Evolutionary conservation across 1,140 invertebrate species (phyloP).

Genomic region (Arctopsyche grandis): DNA sequence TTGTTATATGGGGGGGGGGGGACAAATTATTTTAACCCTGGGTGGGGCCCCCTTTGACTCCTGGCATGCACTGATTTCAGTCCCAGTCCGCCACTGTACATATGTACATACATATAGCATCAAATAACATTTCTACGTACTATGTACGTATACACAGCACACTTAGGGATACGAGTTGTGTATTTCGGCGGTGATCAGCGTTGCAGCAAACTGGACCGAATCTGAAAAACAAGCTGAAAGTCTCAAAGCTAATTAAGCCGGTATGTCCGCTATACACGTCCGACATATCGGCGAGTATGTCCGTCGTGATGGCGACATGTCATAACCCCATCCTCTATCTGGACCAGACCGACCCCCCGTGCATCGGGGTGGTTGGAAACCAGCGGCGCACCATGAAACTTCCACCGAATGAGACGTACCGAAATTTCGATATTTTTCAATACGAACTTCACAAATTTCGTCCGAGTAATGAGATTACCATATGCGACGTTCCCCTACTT

Average conservation of each 20-base stretch:
- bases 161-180: background rate
- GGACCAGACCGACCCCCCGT: background rate
- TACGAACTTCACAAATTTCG: too few relatives aligned
- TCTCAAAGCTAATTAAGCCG: slow-evolving; percentile 23
- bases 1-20: too few relatives aligned
- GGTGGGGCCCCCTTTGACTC: too few relatives aligned
- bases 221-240: slow-evolving; percentile 16
- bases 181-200: background rate
- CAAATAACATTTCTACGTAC: background rate
- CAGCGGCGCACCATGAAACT: too few relatives aligned
- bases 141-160: background rate
- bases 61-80: too few relatives aligned
- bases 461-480: slow-evolving; percentile 7
- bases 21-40: too few relatives aligned
- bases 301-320: slow-evolving; percentile 1
- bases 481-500: background rate
- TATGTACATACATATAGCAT: background rate
- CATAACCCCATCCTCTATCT: background rate
- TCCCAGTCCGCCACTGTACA: too few relatives aligned
- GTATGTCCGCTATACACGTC: background rate
- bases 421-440: too few relatives aligned
- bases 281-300: slow-evolving; percentile 9
- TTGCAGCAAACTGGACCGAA: background rate
- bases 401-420: too few relatives aligned
- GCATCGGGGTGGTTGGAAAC: too few relatives aligned